Conservation (phyloP, 2,888 invertebrate genomes). For the Sicus ferrugineus region DNA sequence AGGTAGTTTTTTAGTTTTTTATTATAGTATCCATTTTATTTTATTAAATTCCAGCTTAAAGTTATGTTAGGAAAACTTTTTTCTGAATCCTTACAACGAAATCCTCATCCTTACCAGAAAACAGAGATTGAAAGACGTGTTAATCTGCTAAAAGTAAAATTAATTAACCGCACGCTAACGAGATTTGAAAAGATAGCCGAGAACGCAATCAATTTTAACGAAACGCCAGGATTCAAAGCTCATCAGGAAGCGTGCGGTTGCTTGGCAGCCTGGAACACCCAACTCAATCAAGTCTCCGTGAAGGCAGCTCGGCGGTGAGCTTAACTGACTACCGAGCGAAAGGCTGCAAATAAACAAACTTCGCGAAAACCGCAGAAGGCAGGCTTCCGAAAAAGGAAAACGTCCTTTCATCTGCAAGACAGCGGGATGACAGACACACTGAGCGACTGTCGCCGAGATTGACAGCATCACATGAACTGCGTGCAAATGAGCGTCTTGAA, state of each 20-base stretch:
- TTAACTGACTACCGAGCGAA: neutral
- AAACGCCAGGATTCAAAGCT: too few species aligned
- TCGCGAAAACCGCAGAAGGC: neutral
- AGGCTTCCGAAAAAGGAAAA: neutral
- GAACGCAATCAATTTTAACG: too few species aligned
- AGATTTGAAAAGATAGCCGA: too few species aligned
- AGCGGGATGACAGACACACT: neutral
- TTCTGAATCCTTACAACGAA: neutral
- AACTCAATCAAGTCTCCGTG: too few species aligned
- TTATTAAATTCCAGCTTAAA: too few species aligned
- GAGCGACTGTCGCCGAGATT: neutral
- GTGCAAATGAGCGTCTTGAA: neutral
- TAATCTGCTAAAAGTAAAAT: neutral
- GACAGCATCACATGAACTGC: neutral
- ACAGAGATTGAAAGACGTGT: neutral
- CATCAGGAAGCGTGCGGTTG: too few species aligned
- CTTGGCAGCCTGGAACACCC: too few species aligned
- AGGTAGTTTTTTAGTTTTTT: neutral
- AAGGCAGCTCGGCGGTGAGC: too few species aligned
- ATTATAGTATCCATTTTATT: neutral
- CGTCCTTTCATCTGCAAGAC: too few species aligned
- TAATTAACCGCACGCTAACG: neutral
- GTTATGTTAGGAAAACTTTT: neutral
- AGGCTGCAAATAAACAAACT: neutral
- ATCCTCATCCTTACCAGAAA: neutral